Evolutionary conservation across 2,113 vertebrate genomes (phyloP).

Genomic region (Gymnorhina tibicen): DNA sequence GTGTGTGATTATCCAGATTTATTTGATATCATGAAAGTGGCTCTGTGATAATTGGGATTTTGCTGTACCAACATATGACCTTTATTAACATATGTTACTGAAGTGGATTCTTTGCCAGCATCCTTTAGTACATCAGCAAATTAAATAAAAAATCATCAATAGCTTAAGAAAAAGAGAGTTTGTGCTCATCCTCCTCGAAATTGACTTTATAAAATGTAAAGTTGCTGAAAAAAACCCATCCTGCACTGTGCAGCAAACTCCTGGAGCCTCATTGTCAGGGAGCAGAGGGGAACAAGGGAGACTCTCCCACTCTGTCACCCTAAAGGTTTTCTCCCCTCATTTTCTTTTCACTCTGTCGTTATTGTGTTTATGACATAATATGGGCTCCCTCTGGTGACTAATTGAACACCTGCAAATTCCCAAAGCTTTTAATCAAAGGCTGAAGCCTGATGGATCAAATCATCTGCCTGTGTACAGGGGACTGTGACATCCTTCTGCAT

Average conservation of each 20-base stretch:
- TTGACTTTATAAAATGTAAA: background rate
- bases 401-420: conserved; percentile 71
- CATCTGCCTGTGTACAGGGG: background rate
- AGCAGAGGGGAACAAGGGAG: background rate
- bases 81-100: background rate
- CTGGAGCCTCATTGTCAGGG: background rate
- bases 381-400: conserved; percentile 76
- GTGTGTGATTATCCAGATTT: background rate
- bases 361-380: conserved; percentile 65
- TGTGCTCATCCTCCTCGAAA: background rate
- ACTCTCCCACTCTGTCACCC: background rate
- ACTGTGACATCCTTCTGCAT: background rate
- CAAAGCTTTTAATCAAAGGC: conserved; percentile 41
- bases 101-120: background rate
- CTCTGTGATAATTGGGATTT: background rate
- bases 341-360: background rate
- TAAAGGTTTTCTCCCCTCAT: background rate
- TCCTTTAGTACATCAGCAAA: background rate
- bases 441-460: background rate
- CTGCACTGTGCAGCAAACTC: background rate
- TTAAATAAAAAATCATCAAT: background rate
- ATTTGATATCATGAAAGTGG: background rate
- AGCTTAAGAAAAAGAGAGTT: background rate
- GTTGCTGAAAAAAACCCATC: background rate
- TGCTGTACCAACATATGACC: background rate